Evolutionary conservation across 37 sponge, comb jelly and placozoan species (phyloP), one percentile per base, ranked within the genome.

Genomic region (Diacarnus erythraeanus): DNA sequence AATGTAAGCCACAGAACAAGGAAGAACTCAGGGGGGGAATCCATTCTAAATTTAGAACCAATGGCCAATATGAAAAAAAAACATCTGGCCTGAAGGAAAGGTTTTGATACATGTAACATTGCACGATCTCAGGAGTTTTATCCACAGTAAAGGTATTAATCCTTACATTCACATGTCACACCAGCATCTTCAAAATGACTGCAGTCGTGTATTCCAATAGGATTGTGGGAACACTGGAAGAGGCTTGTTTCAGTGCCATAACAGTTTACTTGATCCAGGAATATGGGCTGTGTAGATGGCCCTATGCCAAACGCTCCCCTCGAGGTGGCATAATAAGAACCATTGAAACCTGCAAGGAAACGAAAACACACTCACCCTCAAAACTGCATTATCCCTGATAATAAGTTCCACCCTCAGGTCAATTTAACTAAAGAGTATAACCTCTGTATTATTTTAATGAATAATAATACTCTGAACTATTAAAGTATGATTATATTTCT

Each of bases 161-260:
- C 33, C 29, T 31, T 64, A 31, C 61, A 17, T 60, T 60, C 61
- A 60, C 61, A 60, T 17, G 22, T 60, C 4, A 60, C 61, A 26
- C 61, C 61, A 60, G 61, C 61, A 60, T 60, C 61, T 25, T 60
- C 61, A 60, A n/a, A 60, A 17, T 60, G 61, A 5, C n/a, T n/a
- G 22, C 61, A 60, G 22, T 60, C 61, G 22, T 60, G 61, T 26
- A 17, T 17, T 6, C 26, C 27, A 25, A 25, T 25, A 21, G 21
- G 3, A 25, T 25, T 60, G 61, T 60, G 61, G 22, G 27, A 25
- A 25, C 61, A 60, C 61, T 60, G 61, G 61, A 5, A 26, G 61
- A 60, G 61, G 61, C 61, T 60, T 6, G 61, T 17, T 60, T 60
- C 61, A 60, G 9, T 60, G 9, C 61, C 61, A 60, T 26, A 17